Evolutionary conservation across 2,113 vertebrate genomes (phyloP), one percentile per base, ranked within the genome.

Genomic region (Myiozetetes cayanensis): DNA sequence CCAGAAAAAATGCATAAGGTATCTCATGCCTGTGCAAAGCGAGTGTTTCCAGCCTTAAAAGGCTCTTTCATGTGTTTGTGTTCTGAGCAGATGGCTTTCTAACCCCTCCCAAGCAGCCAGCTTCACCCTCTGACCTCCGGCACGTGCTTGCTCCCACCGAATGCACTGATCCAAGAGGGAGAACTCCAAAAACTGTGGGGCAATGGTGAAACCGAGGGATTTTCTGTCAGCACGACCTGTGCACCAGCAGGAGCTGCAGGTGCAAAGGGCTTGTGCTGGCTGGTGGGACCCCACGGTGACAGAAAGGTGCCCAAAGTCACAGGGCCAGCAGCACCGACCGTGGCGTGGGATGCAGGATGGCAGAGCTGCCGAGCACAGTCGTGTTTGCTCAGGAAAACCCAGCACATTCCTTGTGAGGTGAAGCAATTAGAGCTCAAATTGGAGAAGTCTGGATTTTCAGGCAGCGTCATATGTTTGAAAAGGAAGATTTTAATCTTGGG

Each of bases 121-220:
- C 78, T 35, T 53, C 78, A 24, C 58, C 59, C 89, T 11, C 87
- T 35, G 66, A 85, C 71, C 66, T 55, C 41, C 13, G 0, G 44
- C 68, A 52, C 1, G 0, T 0, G 1, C 61, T 4, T 6, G 44
- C 24, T 85, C 66, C 44, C 85, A n/a, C 59, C 0, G 0, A 77
- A 52, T 0, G 5, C 0, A 0, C 8, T 0, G 0, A n/a, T 9
- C 31, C 12, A 1, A 63, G 47, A 43, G 67, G 49, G 52, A 59
- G 14, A 85, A 49, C 9, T 5, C 52, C 61, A 68, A 68, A 71
- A 91, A 46, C 10, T 4, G 6, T 1, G 31, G 23, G 44, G 31
- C 6, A 9, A 52, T 9, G 31, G 30, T 63, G 39, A 63, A 63
- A 50, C 7, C 1, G 1, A 50, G 50, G 63, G 68, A 13, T 86